Base-by-base conservation (phyloP, 2,888 invertebrate genomes). In the Melinaea menophilus region DNA sequence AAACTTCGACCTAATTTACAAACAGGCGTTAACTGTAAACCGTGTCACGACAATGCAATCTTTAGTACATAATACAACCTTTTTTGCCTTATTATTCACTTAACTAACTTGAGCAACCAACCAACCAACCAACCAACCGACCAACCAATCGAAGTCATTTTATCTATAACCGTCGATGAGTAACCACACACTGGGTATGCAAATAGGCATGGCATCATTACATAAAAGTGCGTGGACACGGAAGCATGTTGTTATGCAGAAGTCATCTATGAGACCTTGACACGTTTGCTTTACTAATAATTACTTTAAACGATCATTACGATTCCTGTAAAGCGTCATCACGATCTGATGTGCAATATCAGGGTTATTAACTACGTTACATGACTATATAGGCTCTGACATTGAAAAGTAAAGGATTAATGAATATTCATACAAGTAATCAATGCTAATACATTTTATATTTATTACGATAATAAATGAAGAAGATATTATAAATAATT, bases 231-330 rank as follows among this genome's bases (percentile, higher is more conserved):
- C 63, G 68, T 68, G 73, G 70, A 86, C 84, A 79, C 86, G 87
- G 87, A 88, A 87, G 74, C 74, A 68, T 64, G 76, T 73, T 75
- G 75, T 74, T 73, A 73, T 75, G 70, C 68, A 68, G 69, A 65
- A 73, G 74, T 73, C 72, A 68, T 70, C 70, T 71, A 71, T 73
- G 67, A 72, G 71, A 72, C 89, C 89, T 89, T 88, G 87, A 85
- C 86, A 86, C 72, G 77, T 75, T 78, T 60, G 72, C 69, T 68
- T 68, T 71, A 75, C 74, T 76, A 77, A 77, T 22, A 22, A 22
- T 22, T 22, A 22, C 22, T 22, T 22, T 22, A 22, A 22, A 22
- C 22, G 22, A 22, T 22, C 22, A 22, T 22, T 22, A 22, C 22
- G 22, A 22, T 22, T 1, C 22, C 22, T 22, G 22, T 22, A 22